A percentile compares a stretch with the other conserved stretches of the same genome.
Evolutionary conservation across 2,888 invertebrate genomes (phyloP).

Genomic region (Podotricha telesiphe): DNA sequence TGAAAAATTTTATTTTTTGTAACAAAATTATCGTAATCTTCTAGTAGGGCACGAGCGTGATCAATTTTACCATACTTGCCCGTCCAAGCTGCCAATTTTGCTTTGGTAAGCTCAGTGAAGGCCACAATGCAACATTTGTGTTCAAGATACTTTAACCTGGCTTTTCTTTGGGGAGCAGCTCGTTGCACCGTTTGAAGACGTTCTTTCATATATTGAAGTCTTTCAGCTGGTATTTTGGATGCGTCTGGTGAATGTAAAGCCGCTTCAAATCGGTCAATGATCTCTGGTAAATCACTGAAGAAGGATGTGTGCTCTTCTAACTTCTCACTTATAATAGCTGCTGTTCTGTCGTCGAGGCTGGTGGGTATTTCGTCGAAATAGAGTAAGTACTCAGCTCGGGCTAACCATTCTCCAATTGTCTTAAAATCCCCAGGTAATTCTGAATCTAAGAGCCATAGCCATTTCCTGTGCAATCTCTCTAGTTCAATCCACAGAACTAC

Average conservation of each 20-base stretch:
- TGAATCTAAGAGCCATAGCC: conserved; percentile 95
- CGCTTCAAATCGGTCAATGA: conserved; percentile 90
- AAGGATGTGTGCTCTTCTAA: conserved; percentile 95
- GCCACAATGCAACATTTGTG: conserved; percentile 97
- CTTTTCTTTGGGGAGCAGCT: conserved; percentile 91
- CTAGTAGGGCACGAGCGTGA: conserved; percentile 91
- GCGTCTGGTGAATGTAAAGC: conserved; percentile 88
- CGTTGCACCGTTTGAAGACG: conserved; percentile 90
- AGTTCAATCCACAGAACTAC: conserved; percentile 92
- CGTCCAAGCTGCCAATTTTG: conserved; percentile 94
- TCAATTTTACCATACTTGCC: conserved; percentile 94
- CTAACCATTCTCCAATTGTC: conserved; percentile 94
- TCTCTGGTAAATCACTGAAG: conserved; percentile 92
- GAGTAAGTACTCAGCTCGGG: conserved; percentile 92
- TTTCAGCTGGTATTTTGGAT: conserved; percentile 89
- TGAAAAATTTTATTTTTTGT: conserved; percentile 96
- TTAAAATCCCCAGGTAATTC: conserved; percentile 93
- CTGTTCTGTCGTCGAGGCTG: conserved; percentile 94
- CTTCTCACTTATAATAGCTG: conserved; percentile 93
- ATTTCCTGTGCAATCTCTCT: conserved; percentile 90
- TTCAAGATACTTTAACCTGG: conserved; percentile 94
- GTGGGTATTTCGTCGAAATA: conserved; percentile 92
- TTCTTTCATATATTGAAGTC: conserved; percentile 91
- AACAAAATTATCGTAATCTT: conserved; percentile 95
- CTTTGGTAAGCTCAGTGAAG: conserved; percentile 94